These are phyloP conservation scores for Xylota sylvarum DNA, from an alignment of 2,888 invertebrate genomes.

Conservation along the genomic window DNA sequence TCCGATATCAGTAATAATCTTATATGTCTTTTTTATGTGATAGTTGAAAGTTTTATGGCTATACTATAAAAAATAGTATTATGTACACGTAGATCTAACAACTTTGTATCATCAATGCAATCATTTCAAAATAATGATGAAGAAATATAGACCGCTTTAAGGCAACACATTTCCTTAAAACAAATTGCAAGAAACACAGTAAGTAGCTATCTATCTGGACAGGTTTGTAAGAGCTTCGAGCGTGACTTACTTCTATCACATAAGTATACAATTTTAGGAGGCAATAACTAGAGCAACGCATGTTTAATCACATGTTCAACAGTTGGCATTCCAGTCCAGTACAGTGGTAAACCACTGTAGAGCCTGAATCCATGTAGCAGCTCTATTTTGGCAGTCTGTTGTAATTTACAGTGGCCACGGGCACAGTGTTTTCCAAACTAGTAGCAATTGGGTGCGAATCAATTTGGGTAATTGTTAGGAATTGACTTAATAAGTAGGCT, in stretches of 20 bases:
- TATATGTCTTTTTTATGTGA: no score
- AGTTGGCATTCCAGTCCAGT: slow-evolving; percentile 22
- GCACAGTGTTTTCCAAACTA: slow-evolving; percentile 48
- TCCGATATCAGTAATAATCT: no score
- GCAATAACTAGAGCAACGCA: slow-evolving; percentile 45
- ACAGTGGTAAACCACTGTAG: neutral
- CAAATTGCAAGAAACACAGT: neutral
- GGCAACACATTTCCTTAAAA: neutral
- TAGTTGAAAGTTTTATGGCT: no score
- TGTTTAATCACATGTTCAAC: slow-evolving; percentile 53
- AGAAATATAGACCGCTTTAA: neutral
- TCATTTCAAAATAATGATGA: neutral
- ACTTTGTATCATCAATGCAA: neutral
- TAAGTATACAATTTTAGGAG: slow-evolving; percentile 32
- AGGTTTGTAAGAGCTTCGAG: slow-evolving; percentile 27
- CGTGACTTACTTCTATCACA: slow-evolving; percentile 30
- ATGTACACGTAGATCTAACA: neutral
- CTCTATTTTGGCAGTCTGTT: slow-evolving; percentile 48
- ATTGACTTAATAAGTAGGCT: slow-evolving; percentile 48
- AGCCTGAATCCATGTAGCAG: slow-evolving; percentile 27
- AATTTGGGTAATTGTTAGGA: slow-evolving; percentile 58
- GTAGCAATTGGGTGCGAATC: slow-evolving; percentile 68
- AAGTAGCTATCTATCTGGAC: neutral
- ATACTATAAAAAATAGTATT: no score
- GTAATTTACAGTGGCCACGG: slow-evolving; percentile 36